These are phyloP conservation scores for Calcarius lapponicus DNA, from an alignment of 2,797 vertebrate species.

Conservation along the genomic window DNA sequence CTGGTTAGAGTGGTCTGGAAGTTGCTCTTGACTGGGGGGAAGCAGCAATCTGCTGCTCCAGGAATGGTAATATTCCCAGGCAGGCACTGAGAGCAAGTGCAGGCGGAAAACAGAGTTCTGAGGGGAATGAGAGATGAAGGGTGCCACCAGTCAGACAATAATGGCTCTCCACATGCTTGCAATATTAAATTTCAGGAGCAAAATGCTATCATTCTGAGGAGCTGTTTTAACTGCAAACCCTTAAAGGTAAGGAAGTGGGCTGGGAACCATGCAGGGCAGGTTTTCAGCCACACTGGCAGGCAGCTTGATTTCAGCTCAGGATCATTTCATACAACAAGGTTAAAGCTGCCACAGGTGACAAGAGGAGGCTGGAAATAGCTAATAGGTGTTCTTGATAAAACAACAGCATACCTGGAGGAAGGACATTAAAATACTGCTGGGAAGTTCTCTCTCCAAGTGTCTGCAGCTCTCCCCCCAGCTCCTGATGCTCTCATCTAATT, in stretches of 20 bases:
- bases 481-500: constrained; percentile 38
- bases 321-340: not conserved
- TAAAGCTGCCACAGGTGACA: constrained; percentile 12
- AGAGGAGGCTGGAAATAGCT: not conserved
- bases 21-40: not conserved
- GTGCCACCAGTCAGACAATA: not conserved
- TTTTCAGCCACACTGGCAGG: not conserved
- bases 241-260: not conserved
- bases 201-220: not conserved
- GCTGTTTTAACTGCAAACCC: not conserved
- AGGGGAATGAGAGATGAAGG: not conserved
- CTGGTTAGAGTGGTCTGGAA: constrained; percentile 18
- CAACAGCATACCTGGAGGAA: not conserved
- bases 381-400: not conserved
- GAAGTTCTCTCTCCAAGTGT: not conserved
- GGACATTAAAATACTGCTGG: constrained; percentile 6
- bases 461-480: not conserved
- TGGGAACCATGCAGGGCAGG: not conserved
- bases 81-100: not conserved
- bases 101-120: not conserved
- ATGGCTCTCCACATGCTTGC: not conserved
- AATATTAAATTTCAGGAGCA: constrained; percentile 21
- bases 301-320: not conserved
- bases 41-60: constrained; percentile 20
- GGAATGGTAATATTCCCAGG: constrained; percentile 1